Evolutionary conservation across 2,113 vertebrate genomes (phyloP), one percentile per base, ranked within the genome.

Genomic region (Arothron firmamentum): DNA sequence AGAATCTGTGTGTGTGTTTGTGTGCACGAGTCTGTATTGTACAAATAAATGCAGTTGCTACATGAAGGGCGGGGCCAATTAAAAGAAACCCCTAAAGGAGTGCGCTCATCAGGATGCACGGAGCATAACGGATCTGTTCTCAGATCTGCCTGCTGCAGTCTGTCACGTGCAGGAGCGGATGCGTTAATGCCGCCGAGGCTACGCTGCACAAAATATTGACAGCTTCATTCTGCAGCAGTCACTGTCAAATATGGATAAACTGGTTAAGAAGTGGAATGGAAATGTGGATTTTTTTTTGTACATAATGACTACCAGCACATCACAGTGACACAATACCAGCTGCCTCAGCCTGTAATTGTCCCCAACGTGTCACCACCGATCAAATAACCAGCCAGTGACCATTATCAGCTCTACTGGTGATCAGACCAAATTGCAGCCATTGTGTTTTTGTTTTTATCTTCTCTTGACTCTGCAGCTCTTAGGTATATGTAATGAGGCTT

Each of bases 51-150:
- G 59, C 66, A 56, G 65, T 6, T 50, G 21, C 62, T 60, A 69
- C 76, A 77, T 66, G 66, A 71, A 78, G 78, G 74, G 80, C 20
- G 52, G 59, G 59, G 67, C 82, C 81, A 85, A 87, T 89, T 87
- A 82, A 74, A 74, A 47, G 75, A 42, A 72, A 66, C 65, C 75
- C 84, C 77, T 60, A 69, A 71, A 83, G 79, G 70, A 71, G 65
- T 3, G 31, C 12, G 54, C 75, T 83, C 74, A 83, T 86, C 81
- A 75, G 70, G 69, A 85, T 83, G 85, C 85, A 67, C 74, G 19
- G 67, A 79, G 67, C 71, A 61, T 19, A 48, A 60, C 73, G 76
- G 78, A 80, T 79, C 69, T 60, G 46, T 76, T 67, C 58, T 56
- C 65, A 52, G 77, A 84, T 82, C 59, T 38, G 56, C 71, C 57